Evolutionary conservation across 2,113 vertebrate species (phyloP).

Genomic region (Indri indri): DNA sequence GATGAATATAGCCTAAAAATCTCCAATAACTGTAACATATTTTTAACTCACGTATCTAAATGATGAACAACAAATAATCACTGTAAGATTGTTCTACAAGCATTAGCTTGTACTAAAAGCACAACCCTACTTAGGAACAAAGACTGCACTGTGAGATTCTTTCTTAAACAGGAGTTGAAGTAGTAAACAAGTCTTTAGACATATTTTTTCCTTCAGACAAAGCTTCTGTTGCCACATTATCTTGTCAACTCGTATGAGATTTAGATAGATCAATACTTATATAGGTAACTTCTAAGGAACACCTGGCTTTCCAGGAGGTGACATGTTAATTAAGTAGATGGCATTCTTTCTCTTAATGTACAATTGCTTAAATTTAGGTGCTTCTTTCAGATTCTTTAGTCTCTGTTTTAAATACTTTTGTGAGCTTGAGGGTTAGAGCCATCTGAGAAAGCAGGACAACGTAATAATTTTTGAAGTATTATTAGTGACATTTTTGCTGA

Average conservation of each 20-base stretch:
- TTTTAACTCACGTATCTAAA: neutral
- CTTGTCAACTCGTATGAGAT: constrained; percentile 62
- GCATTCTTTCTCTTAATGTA: constrained; percentile 57
- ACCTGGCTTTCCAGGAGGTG: constrained; percentile 63
- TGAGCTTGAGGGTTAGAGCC: constrained; percentile 22
- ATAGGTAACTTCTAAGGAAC: constrained; percentile 72
- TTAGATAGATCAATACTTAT: constrained; percentile 62
- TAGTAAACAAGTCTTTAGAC: constrained; percentile 64
- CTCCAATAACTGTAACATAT: neutral
- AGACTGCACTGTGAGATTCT: neutral
- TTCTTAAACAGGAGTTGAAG: neutral
- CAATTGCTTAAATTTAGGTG: constrained; percentile 37
- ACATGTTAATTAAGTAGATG: constrained; percentile 72
- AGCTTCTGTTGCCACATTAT: constrained; percentile 67
- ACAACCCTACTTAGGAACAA: constrained; percentile 24
- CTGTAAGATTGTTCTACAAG: constrained; percentile 23
- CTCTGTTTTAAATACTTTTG: constrained; percentile 52
- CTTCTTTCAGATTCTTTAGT: neutral
- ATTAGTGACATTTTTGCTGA: constrained; percentile 36
- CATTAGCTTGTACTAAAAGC: constrained; percentile 30
- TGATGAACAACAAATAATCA: constrained; percentile 3
- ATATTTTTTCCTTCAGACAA: constrained; percentile 27
- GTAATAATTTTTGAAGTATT: constrained; percentile 26
- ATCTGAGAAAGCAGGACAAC: constrained; percentile 41
- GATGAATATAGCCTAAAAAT: neutral